Base-by-base conservation (phyloP, 2,113 vertebrate species). In the Hystrix brachyura region DNA sequence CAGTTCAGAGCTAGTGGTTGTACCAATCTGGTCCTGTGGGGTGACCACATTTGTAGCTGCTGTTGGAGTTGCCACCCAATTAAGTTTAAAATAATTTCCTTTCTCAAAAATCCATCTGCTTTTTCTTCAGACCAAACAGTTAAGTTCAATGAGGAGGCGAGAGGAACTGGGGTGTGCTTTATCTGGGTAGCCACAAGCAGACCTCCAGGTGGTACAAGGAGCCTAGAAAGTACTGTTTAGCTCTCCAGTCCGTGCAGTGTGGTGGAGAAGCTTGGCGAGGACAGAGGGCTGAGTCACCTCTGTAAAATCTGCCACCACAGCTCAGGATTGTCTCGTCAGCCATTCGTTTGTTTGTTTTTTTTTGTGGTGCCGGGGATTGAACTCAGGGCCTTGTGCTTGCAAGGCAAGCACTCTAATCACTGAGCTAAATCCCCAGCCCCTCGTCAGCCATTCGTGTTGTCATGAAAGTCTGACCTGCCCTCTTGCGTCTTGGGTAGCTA, bases 91-190 rank as follows among this genome's bases (percentile, higher is more conserved):
- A 78, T 86, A 87, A 74, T 59, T 74, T 81, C 12, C 10, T 51
- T 79, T 83, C 46, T 92, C n/a, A 74, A 53, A 93, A 93, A 34
- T 88, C 55, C 14, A 55, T 83, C 32, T 96, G 43, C 90, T 87
- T 95, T 48, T 43, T 91, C 78, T 94, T 91, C 10, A 97, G 67
- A 43, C 29, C 59, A 76, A 65, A 57, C 48, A 81, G 72, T 43
- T 90, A 87, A 87, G 59, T 92, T 92, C 55, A 93, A 51, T 60
- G 18, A 25, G n/a, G 17, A 78, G 53, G 29, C 67, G 27, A 69
- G 51, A 72, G 67, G 53, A 62, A 23, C 9, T 72, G 60, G 32
- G 15, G 5, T 32, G 57, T 71, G 11, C 51, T 6, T 57, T 83
- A 43, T 69, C 14, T 19, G 34, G 1, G 6, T 27, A 46, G 8